A percentile compares a stretch with the other conserved stretches of the same genome.
These are phyloP conservation scores for Matsumyia berberina DNA, from an alignment of 2,888 invertebrate species.

Conservation along the genomic window DNA sequence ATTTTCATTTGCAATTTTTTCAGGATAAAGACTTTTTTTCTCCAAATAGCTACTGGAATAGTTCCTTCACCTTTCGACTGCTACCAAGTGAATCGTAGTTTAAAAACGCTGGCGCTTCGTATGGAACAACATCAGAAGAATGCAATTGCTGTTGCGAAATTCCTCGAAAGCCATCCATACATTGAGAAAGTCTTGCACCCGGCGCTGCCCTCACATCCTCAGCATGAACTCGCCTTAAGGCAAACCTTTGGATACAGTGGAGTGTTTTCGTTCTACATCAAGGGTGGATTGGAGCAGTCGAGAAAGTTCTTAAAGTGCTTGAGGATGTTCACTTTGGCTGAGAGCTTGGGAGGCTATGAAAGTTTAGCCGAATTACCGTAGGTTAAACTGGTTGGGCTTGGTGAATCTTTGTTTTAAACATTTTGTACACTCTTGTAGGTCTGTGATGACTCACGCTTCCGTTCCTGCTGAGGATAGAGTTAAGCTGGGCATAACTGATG, in stretches of 20 bases:
- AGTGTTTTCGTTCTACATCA: constrained; percentile 94
- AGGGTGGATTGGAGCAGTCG: constrained; percentile 90
- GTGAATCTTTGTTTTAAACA: not conserved
- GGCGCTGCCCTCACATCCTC: constrained; percentile 93
- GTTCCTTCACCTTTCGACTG: constrained; percentile 99
- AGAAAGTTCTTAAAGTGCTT: constrained; percentile 90
- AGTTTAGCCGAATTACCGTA: constrained; percentile 97
- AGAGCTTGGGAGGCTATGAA: constrained; percentile 97
- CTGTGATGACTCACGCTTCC: constrained; percentile 97
- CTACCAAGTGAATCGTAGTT: constrained; percentile 94
- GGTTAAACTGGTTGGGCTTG: constrained; percentile 83
- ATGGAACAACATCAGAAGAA: constrained; percentile 96
- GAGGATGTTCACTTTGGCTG: constrained; percentile 94
- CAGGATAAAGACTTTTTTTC: not conserved
- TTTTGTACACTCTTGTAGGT: constrained; percentile 85
- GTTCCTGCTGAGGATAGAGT: constrained; percentile 90
- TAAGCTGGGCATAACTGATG: constrained; percentile 92
- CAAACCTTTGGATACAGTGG: constrained; percentile 96
- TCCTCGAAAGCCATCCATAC: constrained; percentile 91
- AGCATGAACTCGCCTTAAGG: constrained; percentile 90
- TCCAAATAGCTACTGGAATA: constrained; percentile 86
- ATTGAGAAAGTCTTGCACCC: constrained; percentile 94
- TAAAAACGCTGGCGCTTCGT: constrained; percentile 96
- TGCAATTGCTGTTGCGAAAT: constrained; percentile 91
- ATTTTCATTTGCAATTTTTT: not conserved